Base-by-base conservation (phyloP, 2,113 vertebrate genomes). In the Columba livia region DNA sequence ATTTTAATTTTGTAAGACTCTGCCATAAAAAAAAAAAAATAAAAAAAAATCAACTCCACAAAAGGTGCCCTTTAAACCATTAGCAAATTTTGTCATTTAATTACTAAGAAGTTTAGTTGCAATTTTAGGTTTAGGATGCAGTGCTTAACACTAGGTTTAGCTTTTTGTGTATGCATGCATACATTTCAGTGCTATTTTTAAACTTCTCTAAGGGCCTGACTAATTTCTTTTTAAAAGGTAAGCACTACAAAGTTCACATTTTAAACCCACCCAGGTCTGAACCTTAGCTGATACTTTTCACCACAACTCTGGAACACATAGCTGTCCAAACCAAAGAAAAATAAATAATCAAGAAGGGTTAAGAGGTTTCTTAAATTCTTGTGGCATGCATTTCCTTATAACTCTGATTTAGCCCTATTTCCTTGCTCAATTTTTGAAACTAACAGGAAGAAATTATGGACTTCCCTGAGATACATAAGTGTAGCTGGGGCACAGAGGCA, bases 371-470 rank as follows among this genome's bases (percentile, higher is more conserved):
- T 47, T 19, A 47, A 47, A 47, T 38, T 84, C 79, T 64, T 47
- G 50, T 42, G 31, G 38, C 10, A 10, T 1, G 20, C 18, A 75
- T 79, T 73, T 79, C 64, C 48, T 53, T 24, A 1, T 17, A 86
- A 74, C 72, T 80, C 87, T 75, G 31, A 84, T 66, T 61, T 88
- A 69, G 82, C 36, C 57, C 40, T 36, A 66, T n/a, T 85, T 85
- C 26, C 36, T 74, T 83, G 36, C 50, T 74, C 56, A 31, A 47
- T 93, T 47, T 88, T 16, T 83, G 34, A 87, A 85, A 83, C 58
- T 95, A 96, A 92, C 47, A 77, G 82, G 80, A 96, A 96, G 69
- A 91, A 95, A 95, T 77, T 12, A 78, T 26, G 24, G 81, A 91
- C 66, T 51, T 92, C 80, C 56, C 51, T 7, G 14, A 85, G 38